Evolutionary conservation across 2,113 vertebrate species (phyloP).

Genomic region (Thermophis baileyi): DNA sequence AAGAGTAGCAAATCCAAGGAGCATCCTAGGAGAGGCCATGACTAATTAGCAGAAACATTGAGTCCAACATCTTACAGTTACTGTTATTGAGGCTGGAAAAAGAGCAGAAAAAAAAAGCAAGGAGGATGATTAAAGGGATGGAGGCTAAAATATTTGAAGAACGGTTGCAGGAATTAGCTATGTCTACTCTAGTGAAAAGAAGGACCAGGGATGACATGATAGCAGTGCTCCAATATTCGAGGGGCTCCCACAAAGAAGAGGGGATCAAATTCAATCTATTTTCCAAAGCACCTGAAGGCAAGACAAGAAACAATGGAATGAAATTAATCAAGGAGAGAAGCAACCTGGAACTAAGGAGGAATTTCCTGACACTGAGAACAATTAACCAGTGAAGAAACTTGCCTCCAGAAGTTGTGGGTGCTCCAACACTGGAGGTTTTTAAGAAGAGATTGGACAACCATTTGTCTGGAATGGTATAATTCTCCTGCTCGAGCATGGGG

Average conservation of each 20-base stretch:
- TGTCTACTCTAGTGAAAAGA: too few relatives aligned
- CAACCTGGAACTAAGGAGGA: not conserved
- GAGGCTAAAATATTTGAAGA: too few relatives aligned
- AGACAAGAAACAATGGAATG: rapidly evolving
- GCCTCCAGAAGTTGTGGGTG: not conserved
- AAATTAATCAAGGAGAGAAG: not conserved
- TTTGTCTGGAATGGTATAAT: not conserved
- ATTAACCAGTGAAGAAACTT: not conserved
- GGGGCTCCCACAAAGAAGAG: not conserved
- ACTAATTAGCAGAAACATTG: not conserved
- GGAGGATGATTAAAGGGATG: too few relatives aligned
- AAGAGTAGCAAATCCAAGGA: not conserved
- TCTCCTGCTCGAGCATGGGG: not conserved
- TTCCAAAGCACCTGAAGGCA: not conserved
- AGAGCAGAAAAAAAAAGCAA: too few relatives aligned
- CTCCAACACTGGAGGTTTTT: not conserved
- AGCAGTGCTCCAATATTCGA: not conserved
- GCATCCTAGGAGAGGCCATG: not conserved
- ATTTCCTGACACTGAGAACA: not conserved
- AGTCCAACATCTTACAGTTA: not conserved
- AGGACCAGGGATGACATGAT: not conserved
- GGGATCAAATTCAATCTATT: too few relatives aligned
- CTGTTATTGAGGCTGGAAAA: too few relatives aligned
- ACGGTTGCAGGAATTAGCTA: too few relatives aligned
- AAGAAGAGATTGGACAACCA: not conserved